These are phyloP conservation scores for Hypsibius dujardini DNA, from an alignment of 1,140 invertebrate species.

Conservation along the genomic window DNA sequence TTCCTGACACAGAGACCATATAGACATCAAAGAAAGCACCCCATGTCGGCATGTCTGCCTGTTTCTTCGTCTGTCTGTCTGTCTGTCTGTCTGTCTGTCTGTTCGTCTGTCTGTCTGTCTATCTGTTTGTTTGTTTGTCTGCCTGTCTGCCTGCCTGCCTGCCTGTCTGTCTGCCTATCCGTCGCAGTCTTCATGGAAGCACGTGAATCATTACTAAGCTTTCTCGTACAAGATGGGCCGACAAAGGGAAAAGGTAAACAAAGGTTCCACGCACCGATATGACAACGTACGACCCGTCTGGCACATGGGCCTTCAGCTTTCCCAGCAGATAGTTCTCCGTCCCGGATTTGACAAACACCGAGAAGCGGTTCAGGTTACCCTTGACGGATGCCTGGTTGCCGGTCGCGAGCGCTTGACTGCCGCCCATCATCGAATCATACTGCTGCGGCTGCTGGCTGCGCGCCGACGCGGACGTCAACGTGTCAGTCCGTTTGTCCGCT, in stretches of 20 bases:
- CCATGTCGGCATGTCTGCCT: too few species aligned
- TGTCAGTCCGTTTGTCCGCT: background rate
- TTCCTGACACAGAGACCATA: slow-evolving; percentile 33
- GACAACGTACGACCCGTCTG: slow-evolving; percentile 55
- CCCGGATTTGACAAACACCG: slow-evolving; percentile 71
- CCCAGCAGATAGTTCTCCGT: slow-evolving; percentile 79
- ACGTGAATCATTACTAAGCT: slow-evolving; percentile 18
- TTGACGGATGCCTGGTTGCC: slow-evolving; percentile 17
- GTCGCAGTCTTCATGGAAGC: too few species aligned
- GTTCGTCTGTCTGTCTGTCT: too few species aligned
- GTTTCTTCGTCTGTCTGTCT: too few species aligned
- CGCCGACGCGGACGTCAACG: slow-evolving; percentile 22
- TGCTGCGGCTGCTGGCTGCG: too few species aligned
- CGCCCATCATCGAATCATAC: slow-evolving; percentile 24
- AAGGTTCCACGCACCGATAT: slow-evolving; percentile 40
- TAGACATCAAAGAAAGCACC: too few species aligned
- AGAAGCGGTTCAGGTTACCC: slow-evolving; percentile 48
- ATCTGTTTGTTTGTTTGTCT: too few species aligned
- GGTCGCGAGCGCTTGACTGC: slow-evolving; percentile 6
- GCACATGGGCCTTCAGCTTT: slow-evolving; percentile 47
- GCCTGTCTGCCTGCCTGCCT: too few species aligned
- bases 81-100: too few species aligned
- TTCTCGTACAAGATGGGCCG: slow-evolving; percentile 12
- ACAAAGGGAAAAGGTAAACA: background rate
- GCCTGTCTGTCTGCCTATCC: too few species aligned